Evolutionary conservation across 2,113 vertebrate species (phyloP).

Genomic region (Leiothrix lutea): DNA sequence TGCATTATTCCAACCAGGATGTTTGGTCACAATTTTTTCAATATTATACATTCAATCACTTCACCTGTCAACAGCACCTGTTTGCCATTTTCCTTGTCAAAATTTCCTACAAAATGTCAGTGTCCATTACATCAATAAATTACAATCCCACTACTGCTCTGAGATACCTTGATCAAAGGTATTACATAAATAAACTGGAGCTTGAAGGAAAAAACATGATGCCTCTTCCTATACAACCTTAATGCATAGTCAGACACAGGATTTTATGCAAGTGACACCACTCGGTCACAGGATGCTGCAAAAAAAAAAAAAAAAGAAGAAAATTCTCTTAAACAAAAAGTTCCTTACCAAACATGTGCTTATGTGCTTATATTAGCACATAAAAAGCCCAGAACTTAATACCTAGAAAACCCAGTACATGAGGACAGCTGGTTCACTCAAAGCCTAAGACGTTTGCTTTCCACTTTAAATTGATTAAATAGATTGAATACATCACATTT

Average conservation of each 20-base stretch:
- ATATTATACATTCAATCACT: not conserved
- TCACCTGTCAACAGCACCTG: not conserved
- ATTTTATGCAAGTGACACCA: not conserved
- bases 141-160: not conserved
- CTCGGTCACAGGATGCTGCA: not conserved
- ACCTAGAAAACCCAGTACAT: not conserved
- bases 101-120: not conserved
- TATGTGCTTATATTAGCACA: not conserved
- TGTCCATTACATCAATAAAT: not conserved
- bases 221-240: not conserved
- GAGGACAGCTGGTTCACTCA: not conserved
- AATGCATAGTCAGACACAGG: not conserved
- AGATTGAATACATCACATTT: slow-evolving; percentile 10
- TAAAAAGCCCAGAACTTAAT: not conserved
- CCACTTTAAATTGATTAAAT: slow-evolving; percentile 23
- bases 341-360: not conserved
- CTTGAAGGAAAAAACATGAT: not conserved
- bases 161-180: not conserved
- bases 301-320: not conserved
- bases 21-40: not conserved
- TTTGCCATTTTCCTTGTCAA: not conserved
- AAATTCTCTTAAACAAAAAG: not conserved
- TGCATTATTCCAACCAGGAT: not conserved
- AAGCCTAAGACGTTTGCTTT: not conserved
- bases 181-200: not conserved